A percentile compares a stretch with the other conserved stretches of the same genome.
Evolutionary conservation across 2,888 invertebrate genomes (phyloP).

Genomic region (Diadromus collaris): DNA sequence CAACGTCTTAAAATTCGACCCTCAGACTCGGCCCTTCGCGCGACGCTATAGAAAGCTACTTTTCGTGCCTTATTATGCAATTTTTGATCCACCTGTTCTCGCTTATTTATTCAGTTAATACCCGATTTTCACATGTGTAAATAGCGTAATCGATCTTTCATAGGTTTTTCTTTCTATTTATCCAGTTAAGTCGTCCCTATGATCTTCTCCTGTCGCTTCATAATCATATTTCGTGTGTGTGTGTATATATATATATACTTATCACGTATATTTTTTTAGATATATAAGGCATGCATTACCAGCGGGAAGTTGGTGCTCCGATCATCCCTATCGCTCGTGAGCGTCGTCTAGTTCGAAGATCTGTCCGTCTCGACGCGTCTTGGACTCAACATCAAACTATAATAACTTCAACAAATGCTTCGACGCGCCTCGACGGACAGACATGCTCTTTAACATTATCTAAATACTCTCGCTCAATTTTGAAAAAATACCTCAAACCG

Average conservation of each 20-base stretch:
- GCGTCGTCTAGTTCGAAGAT: constrained; percentile 5
- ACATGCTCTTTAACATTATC: constrained; percentile 25
- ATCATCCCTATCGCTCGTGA: constrained; percentile 24
- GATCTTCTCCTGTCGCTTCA: constrained; percentile 7
- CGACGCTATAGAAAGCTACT: constrained; percentile 15
- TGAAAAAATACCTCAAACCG: neutral
- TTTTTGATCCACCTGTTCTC: neutral
- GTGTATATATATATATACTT: constrained; percentile 35
- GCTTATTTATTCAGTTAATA: constrained; percentile 3
- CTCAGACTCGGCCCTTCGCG: neutral
- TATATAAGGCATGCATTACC: constrained; percentile 77
- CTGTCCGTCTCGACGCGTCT: constrained; percentile 32
- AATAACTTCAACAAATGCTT: constrained; percentile 72
- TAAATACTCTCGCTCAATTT: neutral
- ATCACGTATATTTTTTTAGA: constrained; percentile 62
- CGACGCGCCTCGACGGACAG: constrained; percentile 60
- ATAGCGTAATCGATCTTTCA: constrained; percentile 24
- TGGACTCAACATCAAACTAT: constrained; percentile 64
- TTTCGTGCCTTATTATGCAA: constrained; percentile 1
- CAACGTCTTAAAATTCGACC: constrained; percentile 8
- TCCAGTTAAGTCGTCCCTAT: neutral
- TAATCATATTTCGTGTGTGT: constrained; percentile 17
- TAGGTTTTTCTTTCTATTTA: constrained; percentile 22
- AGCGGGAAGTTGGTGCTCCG: constrained; percentile 71
- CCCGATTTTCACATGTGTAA: constrained; percentile 20